Evolutionary conservation across 1,140 invertebrate species (phyloP).

Genomic region (Heliconius melpomene): DNA sequence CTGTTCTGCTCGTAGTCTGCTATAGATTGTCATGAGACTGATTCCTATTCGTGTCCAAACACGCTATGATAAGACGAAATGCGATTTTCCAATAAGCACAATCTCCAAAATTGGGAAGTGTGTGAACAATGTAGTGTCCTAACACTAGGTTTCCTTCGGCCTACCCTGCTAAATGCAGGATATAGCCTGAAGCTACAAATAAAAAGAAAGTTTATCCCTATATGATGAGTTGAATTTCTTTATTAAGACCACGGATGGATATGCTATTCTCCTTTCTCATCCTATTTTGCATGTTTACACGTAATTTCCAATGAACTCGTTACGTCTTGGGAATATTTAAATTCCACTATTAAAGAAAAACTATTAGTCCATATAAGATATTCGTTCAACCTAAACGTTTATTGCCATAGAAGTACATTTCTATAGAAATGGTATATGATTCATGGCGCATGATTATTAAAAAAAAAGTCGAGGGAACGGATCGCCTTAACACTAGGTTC

Average conservation of each 20-base stretch:
- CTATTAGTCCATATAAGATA: not conserved
- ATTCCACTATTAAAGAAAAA: not conserved
- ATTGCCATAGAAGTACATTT: not conserved
- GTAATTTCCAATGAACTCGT: constrained; percentile 11
- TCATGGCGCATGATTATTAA: too few species aligned
- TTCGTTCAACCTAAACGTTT: not conserved
- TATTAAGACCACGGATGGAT: too few species aligned
- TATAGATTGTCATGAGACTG: not conserved
- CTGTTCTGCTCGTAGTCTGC: too few species aligned
- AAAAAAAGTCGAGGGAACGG: too few species aligned
- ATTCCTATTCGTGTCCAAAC: not conserved
- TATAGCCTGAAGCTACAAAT: not conserved
- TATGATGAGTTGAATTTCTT: too few species aligned
- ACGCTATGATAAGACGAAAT: not conserved
- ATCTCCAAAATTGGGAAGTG: not conserved
- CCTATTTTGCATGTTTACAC: not conserved
- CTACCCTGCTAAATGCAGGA: not conserved
- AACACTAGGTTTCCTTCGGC: not conserved
- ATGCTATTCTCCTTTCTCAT: not conserved
- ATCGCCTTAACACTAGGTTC: too few species aligned
- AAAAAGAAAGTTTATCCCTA: too few species aligned
- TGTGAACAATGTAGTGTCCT: not conserved
- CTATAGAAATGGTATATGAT: not conserved
- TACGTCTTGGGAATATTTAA: not conserved
- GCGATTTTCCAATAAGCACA: not conserved